These are phyloP conservation scores for Aphelenchoides besseyi DNA, from an alignment of 1,140 invertebrate species.

Conservation along the genomic window DNA sequence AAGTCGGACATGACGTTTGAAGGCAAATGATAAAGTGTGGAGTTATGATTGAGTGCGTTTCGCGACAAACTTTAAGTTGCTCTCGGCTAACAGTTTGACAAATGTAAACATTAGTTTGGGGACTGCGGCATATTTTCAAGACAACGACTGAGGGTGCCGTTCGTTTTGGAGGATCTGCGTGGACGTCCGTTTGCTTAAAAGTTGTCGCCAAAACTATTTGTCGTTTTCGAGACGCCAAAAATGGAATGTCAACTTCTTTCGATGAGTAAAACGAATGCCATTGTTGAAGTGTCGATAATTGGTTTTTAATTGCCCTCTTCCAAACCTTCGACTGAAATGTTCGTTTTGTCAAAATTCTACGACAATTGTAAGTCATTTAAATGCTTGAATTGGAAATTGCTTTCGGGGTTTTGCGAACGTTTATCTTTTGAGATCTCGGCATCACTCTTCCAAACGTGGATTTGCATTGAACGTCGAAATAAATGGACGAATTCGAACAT, in stretches of 20 bases:
- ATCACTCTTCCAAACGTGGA: no score
- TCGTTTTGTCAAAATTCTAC: background rate
- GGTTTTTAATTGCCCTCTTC: background rate
- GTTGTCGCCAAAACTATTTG: background rate
- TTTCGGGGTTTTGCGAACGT: no score
- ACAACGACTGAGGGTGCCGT: background rate
- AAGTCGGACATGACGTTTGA: no score
- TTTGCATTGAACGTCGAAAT: no score
- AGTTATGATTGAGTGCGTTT: slow-evolving; percentile 2
- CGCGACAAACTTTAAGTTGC: background rate
- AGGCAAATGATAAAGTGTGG: no score
- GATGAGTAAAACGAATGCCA: no score
- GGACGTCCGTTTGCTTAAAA: background rate
- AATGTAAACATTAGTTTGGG: background rate
- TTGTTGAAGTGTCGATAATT: background rate
- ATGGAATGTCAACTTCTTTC: background rate
- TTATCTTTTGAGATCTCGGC: no score
- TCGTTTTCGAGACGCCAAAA: background rate
- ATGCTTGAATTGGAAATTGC: no score
- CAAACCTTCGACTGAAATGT: background rate
- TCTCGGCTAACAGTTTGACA: background rate
- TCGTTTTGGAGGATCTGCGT: background rate
- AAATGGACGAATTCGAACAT: no score
- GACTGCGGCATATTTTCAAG: background rate
- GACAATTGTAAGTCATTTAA: background rate